Base-by-base conservation (phyloP, 2,888 invertebrate genomes). In the Trissolcus brochymenae region DNA sequence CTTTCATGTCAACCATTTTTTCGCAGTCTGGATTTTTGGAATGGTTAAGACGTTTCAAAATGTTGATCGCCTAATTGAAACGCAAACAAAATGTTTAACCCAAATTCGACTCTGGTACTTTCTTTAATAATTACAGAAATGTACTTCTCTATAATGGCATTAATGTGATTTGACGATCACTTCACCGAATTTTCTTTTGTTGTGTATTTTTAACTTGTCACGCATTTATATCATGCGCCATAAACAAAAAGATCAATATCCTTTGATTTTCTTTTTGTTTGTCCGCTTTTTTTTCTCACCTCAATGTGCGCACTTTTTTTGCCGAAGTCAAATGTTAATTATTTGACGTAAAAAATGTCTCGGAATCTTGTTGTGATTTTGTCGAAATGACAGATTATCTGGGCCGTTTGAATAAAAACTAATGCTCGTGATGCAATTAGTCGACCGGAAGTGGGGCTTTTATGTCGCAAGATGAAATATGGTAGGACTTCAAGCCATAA, bases 21-120 rank as follows among this genome's bases (percentile, higher is more conserved):
- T n/a, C n/a, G n/a, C 35, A 35, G 9, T 35, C 35, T 35, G 35
- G 35, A 35, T 35, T 35, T 35, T 35, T 35, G 1, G 35, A 2
- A 11, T 35, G 9, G 11, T 11, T 35, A 11, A 35, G 1, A 9
- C 7, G 35, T 35, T 11, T 35, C 6, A 9, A 35, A 35, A 11
- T 35, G 11, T 9, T 50, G 41, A 16, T 46, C 25, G 49, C 25
- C 4, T 19, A 16, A 61, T 50, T 70, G 61, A 60, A 53, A 54
- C 43, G 17, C 19, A 21, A 43, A 49, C 64, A 40, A 50, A 61
- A 61, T 70, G 40, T 56, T 70, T 56, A 61, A 70, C 70, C 61
- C 41, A 56, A 61, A 70, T 70, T 70, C 70, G 25, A 6, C 49
- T 6, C 6, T 4, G 61, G 17, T 14, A 40, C 49, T 68, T 54